Conservation (phyloP, 2,888 invertebrate species). For the Phytoseiulus persimilis region DNA sequence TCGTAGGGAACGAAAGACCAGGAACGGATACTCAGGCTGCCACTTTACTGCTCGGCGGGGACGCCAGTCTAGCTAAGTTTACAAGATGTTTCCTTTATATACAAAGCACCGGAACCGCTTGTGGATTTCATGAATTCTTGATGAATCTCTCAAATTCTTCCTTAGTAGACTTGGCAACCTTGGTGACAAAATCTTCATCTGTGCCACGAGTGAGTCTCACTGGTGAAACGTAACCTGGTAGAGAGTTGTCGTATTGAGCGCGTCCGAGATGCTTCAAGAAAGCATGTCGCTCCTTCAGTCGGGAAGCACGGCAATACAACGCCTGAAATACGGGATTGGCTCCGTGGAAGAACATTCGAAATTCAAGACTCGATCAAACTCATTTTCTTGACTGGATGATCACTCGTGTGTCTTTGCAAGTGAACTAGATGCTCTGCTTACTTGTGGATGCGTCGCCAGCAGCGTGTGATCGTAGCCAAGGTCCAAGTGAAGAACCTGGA, state of each 20-base stretch:
- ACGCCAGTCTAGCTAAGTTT: neutral
- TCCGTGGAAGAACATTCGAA: neutral
- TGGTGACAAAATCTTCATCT: neutral
- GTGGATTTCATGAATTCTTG: neutral
- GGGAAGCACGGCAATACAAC: neutral
- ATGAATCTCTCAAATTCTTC: constrained; percentile 13
- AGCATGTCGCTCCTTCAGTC: neutral
- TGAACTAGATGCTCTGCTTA: neutral
- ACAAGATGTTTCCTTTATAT: neutral
- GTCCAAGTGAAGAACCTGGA: neutral
- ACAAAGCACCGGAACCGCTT: neutral
- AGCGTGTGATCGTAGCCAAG: neutral
- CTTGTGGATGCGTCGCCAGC: neutral
- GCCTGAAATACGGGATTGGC: neutral
- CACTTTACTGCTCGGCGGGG: neutral
- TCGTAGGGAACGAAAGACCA: no score
- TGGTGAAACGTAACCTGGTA: neutral
- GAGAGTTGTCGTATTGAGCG: neutral
- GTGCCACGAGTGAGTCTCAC: neutral
- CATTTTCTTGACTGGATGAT: no score
- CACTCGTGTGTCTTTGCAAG: no score
- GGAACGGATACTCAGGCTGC: neutral
- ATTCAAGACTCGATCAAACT: neutral
- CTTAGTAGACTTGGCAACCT: neutral
- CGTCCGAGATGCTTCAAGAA: neutral